A percentile compares a stretch with the other conserved stretches of the same genome.
These are phyloP conservation scores for Eulacestoma nigropectus DNA, from an alignment of 2,113 vertebrate species.

Conservation along the genomic window DNA sequence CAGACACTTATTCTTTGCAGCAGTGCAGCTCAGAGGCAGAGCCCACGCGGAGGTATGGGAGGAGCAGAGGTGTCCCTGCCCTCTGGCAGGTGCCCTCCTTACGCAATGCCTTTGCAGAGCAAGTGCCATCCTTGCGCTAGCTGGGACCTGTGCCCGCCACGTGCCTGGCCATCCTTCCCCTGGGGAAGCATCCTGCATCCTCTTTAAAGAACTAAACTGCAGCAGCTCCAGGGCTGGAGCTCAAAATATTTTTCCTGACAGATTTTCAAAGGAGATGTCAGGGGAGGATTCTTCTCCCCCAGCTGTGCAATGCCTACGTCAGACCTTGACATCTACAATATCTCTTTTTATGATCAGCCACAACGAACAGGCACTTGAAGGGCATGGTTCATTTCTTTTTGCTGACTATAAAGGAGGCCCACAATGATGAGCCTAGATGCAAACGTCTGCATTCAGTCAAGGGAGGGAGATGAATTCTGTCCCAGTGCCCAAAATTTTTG, in stretches of 20 bases:
- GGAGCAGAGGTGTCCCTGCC: not conserved
- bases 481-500: slow-evolving; percentile 11
- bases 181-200: not conserved
- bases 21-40: not conserved
- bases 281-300: not conserved
- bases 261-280: slow-evolving; percentile 16
- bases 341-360: slow-evolving; percentile 6
- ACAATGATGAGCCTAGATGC: not conserved
- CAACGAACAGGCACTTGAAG: slow-evolving; percentile 28
- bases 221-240: not conserved
- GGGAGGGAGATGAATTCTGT: not conserved
- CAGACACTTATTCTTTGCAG: not conserved
- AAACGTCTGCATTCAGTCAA: slow-evolving; percentile 35
- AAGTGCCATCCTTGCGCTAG: accelerated
- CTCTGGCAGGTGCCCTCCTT: not conserved
- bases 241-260: not conserved
- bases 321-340: slow-evolving; percentile 34
- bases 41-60: not conserved
- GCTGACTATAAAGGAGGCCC: slow-evolving; percentile 30
- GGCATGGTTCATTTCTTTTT: slow-evolving; percentile 35
- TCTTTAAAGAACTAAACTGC: not conserved
- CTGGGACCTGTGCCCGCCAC: not conserved
- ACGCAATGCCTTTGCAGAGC: accelerated
- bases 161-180: not conserved
- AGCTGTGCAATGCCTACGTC: not conserved